A percentile compares a stretch with the other conserved stretches of the same genome.
phyloP scores from a whole-genome alignment of 1,140 invertebrate species.

The Drosophila nebulosa region DNA sequence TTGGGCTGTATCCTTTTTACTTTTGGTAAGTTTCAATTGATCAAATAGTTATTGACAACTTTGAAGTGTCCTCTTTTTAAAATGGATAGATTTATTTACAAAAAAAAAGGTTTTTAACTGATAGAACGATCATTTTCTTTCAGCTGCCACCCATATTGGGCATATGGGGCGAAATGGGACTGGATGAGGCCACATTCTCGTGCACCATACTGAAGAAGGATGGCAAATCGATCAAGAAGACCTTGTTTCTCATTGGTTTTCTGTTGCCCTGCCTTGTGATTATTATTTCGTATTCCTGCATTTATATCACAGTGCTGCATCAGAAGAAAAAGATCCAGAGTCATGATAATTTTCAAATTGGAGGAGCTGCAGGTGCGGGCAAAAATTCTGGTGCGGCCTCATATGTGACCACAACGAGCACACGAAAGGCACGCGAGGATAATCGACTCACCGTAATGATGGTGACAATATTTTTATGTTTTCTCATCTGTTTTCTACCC shows the following conservation, averaged over 20 bases:
- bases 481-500: slow-evolving; percentile 91
- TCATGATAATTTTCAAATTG: slow-evolving; percentile 67
- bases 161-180: slow-evolving; percentile 91
- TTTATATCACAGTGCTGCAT: slow-evolving; percentile 89
- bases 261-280: slow-evolving; percentile 91
- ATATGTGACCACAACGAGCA: slow-evolving; percentile 59
- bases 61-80: no score
- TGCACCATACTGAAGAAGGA: slow-evolving; percentile 92
- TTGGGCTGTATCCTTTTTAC: slow-evolving; percentile 87
- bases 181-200: slow-evolving; percentile 89
- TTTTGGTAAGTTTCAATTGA: slow-evolving; percentile 83
- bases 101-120: no score
- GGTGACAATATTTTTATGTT: slow-evolving; percentile 92
- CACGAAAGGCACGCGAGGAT: slow-evolving; percentile 84
- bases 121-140: slow-evolving; percentile 83
- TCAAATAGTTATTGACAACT: no score
- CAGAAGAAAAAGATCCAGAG: slow-evolving; percentile 86
- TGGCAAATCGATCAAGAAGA: slow-evolving; percentile 91
- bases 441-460: slow-evolving; percentile 90
- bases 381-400: slow-evolving; percentile 51
- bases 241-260: slow-evolving; percentile 91
- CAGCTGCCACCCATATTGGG: slow-evolving; percentile 89
- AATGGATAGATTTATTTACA: no score
- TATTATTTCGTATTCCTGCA: slow-evolving; percentile 91
- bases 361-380: slow-evolving; percentile 24